Percentiles rank a stretch among this genome's conserved stretches.
Evolutionary conservation across 1,140 invertebrate genomes (phyloP).

Genomic region (Papilio polytes): DNA sequence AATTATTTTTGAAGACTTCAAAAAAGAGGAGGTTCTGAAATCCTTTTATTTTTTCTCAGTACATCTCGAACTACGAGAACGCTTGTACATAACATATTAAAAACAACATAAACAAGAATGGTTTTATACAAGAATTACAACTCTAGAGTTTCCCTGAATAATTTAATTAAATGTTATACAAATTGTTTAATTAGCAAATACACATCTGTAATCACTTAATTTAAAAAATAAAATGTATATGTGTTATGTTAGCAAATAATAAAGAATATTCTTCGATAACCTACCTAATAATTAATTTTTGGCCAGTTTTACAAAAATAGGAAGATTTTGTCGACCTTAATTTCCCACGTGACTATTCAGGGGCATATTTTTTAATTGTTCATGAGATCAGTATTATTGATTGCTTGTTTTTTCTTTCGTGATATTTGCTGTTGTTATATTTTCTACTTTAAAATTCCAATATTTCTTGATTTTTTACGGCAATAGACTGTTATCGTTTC

Average conservation of each 20-base stretch:
- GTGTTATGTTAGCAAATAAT: neutral
- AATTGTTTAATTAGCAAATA: too few relatives aligned
- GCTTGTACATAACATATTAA: too few relatives aligned
- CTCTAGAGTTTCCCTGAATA: too few relatives aligned
- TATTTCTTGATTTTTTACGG: too few relatives aligned
- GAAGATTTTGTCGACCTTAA: slow-evolving; percentile 1
- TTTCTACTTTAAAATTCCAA: too few relatives aligned
- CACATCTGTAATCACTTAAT: too few relatives aligned
- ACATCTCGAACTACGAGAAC: neutral
- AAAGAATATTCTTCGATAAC: neutral
- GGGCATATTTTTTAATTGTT: neutral
- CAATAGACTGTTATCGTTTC: neutral
- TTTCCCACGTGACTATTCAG: slow-evolving; percentile 7
- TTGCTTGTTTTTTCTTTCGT: too few relatives aligned
- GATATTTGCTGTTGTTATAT: too few relatives aligned
- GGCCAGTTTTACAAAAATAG: neutral
- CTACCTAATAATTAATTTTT: neutral
- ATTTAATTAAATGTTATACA: too few relatives aligned
- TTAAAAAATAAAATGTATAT: neutral
- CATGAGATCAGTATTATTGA: neutral
- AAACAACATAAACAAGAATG: too few relatives aligned
- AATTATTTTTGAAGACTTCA: neutral
- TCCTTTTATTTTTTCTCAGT: neutral
- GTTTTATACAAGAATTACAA: too few relatives aligned
- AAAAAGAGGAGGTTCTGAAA: neutral